A percentile compares a stretch with the other conserved stretches of the same genome.
These are phyloP conservation scores for Ciconia boyciana DNA, from an alignment of 2,113 vertebrate genomes.

Conservation along the genomic window DNA sequence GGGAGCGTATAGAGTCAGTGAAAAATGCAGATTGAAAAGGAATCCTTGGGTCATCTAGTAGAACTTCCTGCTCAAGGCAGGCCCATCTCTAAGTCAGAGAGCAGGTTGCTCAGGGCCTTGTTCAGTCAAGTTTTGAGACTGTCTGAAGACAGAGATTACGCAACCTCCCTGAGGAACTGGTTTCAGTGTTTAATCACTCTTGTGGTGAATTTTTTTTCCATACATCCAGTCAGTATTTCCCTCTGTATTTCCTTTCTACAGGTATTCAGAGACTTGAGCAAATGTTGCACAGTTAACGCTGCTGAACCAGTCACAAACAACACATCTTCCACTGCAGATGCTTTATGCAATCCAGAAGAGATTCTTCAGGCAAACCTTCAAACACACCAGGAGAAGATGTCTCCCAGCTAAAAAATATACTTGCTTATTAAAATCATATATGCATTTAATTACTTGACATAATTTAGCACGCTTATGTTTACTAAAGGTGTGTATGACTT, in stretches of 20 bases:
- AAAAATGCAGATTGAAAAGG: neutral
- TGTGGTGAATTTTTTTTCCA: neutral
- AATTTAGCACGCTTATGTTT: neutral
- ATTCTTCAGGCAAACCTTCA: neutral
- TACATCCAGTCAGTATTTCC: neutral
- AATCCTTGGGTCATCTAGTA: neutral
- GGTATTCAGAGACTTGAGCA: conserved; percentile 3
- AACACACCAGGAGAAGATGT: neutral
- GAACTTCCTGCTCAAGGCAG: neutral
- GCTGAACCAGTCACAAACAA: neutral
- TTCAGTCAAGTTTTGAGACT: neutral
- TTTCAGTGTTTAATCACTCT: neutral
- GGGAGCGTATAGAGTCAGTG: neutral
- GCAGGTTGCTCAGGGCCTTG: neutral
- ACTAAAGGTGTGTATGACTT: neutral
- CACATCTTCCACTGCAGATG: neutral
- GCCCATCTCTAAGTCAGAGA: neutral
- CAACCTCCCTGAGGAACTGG: neutral
- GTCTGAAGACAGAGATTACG: neutral
- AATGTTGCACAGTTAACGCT: neutral
- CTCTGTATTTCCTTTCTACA: neutral
- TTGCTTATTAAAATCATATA: neutral
- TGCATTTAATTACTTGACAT: neutral
- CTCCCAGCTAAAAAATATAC: neutral
- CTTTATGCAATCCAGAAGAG: neutral